Conservation (phyloP, 2,113 vertebrate genomes). For the Eclectus roratus region DNA sequence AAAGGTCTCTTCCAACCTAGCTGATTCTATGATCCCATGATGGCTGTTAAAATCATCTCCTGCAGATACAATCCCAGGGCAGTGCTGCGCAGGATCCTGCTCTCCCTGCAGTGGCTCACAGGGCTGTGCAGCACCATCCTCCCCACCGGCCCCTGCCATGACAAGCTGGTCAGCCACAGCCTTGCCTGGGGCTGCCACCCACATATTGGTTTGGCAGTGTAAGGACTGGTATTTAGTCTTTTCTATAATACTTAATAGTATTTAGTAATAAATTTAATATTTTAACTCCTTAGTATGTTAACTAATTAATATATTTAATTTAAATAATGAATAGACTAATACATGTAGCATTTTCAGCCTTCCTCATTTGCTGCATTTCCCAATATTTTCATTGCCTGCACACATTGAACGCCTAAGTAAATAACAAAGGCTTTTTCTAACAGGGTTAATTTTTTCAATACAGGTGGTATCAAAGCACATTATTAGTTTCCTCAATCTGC, state of each 20-base stretch:
- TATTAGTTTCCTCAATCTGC: not conserved
- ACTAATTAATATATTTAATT: not conserved
- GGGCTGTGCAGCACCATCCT: not conserved
- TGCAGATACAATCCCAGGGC: not conserved
- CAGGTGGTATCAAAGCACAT: not conserved
- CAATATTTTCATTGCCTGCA: not conserved
- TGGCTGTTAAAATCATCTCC: not conserved
- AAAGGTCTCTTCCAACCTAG: not conserved
- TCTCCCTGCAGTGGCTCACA: not conserved
- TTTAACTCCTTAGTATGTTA: not conserved
- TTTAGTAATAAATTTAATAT: not conserved
- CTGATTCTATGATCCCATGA: not conserved
- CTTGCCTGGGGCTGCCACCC: not conserved
- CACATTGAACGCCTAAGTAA: not conserved
- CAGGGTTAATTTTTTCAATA: not conserved
- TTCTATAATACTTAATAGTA: not conserved
- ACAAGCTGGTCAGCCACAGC: fast-evolving
- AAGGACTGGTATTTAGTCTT: not conserved
- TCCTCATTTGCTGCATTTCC: not conserved
- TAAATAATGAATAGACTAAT: not conserved
- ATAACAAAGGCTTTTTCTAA: not conserved
- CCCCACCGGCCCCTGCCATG: not conserved
- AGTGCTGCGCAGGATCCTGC: not conserved
- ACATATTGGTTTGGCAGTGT: not conserved
- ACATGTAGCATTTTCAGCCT: not conserved